Percentiles rank a stretch among this genome's conserved stretches.
phyloP scores from a whole-genome alignment of 2,888 invertebrate genomes.

The Stenoptilia bipunctidactyla region DNA sequence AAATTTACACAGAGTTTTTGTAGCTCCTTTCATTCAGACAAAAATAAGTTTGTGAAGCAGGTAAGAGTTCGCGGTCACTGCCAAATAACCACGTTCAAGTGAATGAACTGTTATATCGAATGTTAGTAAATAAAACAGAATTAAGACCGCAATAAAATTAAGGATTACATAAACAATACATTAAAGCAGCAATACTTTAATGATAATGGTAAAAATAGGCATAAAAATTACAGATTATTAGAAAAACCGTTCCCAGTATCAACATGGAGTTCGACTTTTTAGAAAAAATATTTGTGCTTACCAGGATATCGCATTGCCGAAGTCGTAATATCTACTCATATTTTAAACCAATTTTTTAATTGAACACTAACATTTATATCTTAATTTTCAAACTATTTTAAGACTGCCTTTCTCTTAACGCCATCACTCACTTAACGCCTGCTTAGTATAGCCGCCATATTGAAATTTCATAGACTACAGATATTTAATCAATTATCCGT shows the following conservation, averaged over 20 bases:
- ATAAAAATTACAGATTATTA: slow-evolving; percentile 27
- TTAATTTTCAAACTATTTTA: slow-evolving; percentile 33
- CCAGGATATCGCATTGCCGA: slow-evolving; percentile 68
- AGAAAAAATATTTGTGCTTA: slow-evolving; percentile 38
- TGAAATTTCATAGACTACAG: slow-evolving; percentile 45
- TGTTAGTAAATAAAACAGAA: too few relatives aligned
- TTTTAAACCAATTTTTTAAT: slow-evolving; percentile 39
- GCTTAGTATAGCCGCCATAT: slow-evolving; percentile 47
- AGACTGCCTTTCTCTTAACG: slow-evolving; percentile 45
- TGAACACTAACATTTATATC: slow-evolving; percentile 37
- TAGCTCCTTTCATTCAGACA: too few relatives aligned
- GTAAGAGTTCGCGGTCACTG: neutral
- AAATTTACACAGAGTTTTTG: too few relatives aligned
- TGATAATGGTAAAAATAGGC: slow-evolving; percentile 25
- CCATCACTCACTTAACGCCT: slow-evolving; percentile 51
- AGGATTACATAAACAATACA: too few relatives aligned
- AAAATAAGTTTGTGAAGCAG: too few relatives aligned
- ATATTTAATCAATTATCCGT: slow-evolving; percentile 10
- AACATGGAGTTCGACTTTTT: slow-evolving; percentile 50
- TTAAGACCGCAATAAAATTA: too few relatives aligned
- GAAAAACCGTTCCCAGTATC: slow-evolving; percentile 17
- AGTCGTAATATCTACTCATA: slow-evolving; percentile 71
- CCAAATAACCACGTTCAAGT: slow-evolving; percentile 3
- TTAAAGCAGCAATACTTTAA: too few relatives aligned
- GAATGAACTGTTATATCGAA: neutral